Conservation (phyloP, 1,140 invertebrate genomes). For the Pygmarrhopalites habei region DNA sequence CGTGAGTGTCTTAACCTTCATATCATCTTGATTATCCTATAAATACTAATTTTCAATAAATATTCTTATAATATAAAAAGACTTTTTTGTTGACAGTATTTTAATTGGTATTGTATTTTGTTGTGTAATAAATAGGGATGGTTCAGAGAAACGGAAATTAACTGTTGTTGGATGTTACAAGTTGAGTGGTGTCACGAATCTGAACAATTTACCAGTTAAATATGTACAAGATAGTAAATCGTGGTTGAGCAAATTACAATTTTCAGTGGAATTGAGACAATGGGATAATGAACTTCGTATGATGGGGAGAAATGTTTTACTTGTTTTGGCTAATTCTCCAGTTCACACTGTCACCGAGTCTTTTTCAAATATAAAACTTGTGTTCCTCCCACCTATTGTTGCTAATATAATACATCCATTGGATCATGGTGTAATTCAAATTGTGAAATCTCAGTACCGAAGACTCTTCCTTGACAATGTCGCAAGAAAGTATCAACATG, state of each 20-base stretch:
- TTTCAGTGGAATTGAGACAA: constrained; percentile 4
- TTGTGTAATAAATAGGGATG: constrained; percentile 42
- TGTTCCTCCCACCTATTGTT: constrained; percentile 8
- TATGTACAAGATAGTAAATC: constrained; percentile 18
- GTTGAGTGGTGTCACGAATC: not conserved
- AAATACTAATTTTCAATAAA: too few relatives aligned
- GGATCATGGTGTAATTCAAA: constrained; percentile 14
- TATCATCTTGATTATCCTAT: too few relatives aligned
- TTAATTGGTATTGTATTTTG: too few relatives aligned
- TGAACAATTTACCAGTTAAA: constrained; percentile 20
- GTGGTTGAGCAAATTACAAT: constrained; percentile 17
- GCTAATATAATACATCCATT: constrained; percentile 18
- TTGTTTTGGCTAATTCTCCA: constrained; percentile 20
- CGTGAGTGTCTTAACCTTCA: too few relatives aligned
- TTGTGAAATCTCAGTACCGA: constrained; percentile 11
- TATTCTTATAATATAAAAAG: too few relatives aligned
- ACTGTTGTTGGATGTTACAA: constrained; percentile 10
- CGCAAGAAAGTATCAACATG: constrained; percentile 1
- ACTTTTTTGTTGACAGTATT: too few relatives aligned
- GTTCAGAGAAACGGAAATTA: constrained; percentile 39
- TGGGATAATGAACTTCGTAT: constrained; percentile 13
- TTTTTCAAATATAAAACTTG: constrained; percentile 20
- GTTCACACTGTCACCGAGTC: constrained; percentile 8
- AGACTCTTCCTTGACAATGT: constrained; percentile 17
- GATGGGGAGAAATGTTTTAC: constrained; percentile 10